phyloP scores from a whole-genome alignment of 2,888 invertebrate genomes.

The Eupithecia dodoneata region DNA sequence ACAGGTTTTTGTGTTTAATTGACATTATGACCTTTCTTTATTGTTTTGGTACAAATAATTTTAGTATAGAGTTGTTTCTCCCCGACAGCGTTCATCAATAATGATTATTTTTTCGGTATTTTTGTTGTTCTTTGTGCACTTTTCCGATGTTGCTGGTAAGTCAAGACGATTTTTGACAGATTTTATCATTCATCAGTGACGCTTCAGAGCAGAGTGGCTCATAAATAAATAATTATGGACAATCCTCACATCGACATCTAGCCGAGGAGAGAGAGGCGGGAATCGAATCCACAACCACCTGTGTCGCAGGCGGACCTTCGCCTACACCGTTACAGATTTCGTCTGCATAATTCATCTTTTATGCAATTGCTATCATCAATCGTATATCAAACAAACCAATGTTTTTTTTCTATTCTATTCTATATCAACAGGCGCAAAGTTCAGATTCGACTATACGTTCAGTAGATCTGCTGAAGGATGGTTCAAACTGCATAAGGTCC shows the following conservation, averaged over 20 bases:
- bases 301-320: no score
- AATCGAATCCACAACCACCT: no score
- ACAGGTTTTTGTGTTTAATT: neutral
- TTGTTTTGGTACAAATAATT: neutral
- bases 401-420: no score
- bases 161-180: neutral
- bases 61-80: neutral
- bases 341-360: neutral
- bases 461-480: conserved; percentile 39
- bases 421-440: conserved; percentile 23
- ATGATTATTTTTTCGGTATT: neutral
- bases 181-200: neutral
- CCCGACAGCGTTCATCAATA: neutral
- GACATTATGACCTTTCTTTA: neutral
- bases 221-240: no score
- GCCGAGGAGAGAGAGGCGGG: no score
- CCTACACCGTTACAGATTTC: no score
- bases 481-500: conserved; percentile 51
- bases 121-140: conserved; percentile 4
- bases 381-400: neutral
- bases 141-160: neutral
- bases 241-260: no score
- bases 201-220: neutral
- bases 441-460: conserved; percentile 51
- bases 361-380: neutral